phyloP scores from a whole-genome alignment of 2,888 invertebrate genomes.

The Cantharis lateralis region DNA sequence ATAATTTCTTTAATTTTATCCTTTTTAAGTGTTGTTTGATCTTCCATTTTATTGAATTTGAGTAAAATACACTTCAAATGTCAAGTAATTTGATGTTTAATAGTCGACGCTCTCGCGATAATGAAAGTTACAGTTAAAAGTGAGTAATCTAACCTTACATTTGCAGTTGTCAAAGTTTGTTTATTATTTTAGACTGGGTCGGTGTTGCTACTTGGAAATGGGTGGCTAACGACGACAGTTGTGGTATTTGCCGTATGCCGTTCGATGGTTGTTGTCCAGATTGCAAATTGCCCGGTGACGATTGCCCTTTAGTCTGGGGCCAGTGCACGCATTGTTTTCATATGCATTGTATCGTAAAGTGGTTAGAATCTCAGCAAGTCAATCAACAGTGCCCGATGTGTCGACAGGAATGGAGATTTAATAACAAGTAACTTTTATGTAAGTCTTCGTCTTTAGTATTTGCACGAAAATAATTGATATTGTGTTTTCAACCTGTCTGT shows the following conservation, averaged over 20 bases:
- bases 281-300: slow-evolving; percentile 96
- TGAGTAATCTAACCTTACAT: slow-evolving; percentile 49
- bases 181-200: slow-evolving; percentile 73
- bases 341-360: slow-evolving; percentile 99
- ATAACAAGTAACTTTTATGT: slow-evolving; percentile 65
- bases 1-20: no score
- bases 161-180: slow-evolving; percentile 7
- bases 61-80: background rate
- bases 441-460: slow-evolving; percentile 8
- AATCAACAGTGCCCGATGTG: slow-evolving; percentile 96
- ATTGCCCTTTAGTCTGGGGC: slow-evolving; percentile 98
- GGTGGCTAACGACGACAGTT: slow-evolving; percentile 98
- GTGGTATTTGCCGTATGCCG: slow-evolving; percentile 98
- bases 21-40: background rate
- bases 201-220: slow-evolving; percentile 98
- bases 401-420: slow-evolving; percentile 98
- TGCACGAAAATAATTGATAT: no score
- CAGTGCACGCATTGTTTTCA: slow-evolving; percentile 99
- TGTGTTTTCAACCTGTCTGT: background rate
- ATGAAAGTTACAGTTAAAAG: slow-evolving; percentile 70
- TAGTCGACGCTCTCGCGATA: slow-evolving; percentile 27
- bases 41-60: background rate
- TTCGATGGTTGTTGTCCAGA: slow-evolving; percentile 99
- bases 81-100: background rate
- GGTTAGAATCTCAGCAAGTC: slow-evolving; percentile 91